Percentiles rank a stretch among this genome's conserved stretches.
phyloP scores from a whole-genome alignment of 2,888 invertebrate species.

The Limnephilus auricula region DNA sequence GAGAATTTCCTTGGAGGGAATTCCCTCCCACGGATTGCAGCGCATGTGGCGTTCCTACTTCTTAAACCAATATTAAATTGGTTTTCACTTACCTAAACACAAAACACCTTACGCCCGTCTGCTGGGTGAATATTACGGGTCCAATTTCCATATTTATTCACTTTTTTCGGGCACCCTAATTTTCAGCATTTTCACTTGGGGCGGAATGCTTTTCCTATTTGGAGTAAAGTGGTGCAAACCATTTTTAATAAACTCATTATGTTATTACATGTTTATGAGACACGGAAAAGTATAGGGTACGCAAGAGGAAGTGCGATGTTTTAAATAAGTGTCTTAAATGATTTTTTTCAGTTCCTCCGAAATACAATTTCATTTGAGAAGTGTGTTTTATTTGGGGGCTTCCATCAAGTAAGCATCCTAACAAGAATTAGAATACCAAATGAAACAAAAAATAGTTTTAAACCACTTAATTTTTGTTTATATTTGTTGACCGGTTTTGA shows the following conservation, averaged over 20 bases:
- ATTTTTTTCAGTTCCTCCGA: too few relatives aligned
- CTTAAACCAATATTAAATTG: constrained; percentile 48
- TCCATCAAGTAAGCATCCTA: too few relatives aligned
- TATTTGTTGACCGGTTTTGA: too few relatives aligned
- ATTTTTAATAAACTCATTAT: background rate
- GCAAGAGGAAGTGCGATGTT: background rate
- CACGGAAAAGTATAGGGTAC: background rate
- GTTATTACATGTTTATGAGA: background rate
- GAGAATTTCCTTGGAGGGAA: constrained; percentile 13
- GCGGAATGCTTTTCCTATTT: background rate
- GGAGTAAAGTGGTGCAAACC: background rate
- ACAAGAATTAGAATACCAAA: too few relatives aligned
- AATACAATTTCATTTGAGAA: too few relatives aligned
- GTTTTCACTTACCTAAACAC: constrained; percentile 47
- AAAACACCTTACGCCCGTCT: constrained; percentile 32
- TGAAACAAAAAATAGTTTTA: too few relatives aligned
- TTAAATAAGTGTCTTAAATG: too few relatives aligned
- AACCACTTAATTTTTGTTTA: too few relatives aligned
- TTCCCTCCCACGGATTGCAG: constrained; percentile 16
- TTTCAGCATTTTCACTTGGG: background rate
- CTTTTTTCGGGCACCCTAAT: constrained; percentile 9
- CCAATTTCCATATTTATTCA: constrained; percentile 36
- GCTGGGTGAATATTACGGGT: constrained; percentile 21
- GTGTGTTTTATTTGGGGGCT: too few relatives aligned
- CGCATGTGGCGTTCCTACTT: constrained; percentile 4